Evolutionary conservation across 2,888 invertebrate species (phyloP), one percentile per base, ranked within the genome.

Genomic region (Onchidella celtica): DNA sequence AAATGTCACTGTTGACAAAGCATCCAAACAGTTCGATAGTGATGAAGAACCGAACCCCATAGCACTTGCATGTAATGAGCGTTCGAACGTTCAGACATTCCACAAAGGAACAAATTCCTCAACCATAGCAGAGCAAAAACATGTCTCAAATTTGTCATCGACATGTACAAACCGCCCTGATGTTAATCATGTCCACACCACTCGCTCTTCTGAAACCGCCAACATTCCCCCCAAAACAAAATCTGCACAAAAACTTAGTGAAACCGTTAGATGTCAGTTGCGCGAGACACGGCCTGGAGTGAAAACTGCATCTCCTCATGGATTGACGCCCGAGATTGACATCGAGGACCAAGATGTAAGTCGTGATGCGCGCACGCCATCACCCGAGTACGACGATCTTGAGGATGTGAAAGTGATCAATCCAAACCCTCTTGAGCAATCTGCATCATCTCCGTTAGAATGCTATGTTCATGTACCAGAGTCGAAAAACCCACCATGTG

Each of bases 21-120:
- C n/a, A 76, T 17, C n/a, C 27, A 47, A 47, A 0, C 36, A 38
- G 21, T 76, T 47, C 34, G 66, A 76, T 40, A 76, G 76, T 29
- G 76, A 76, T 55, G 76, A 76, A 63, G 76, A 66, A 47, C 65
- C 27, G n/a, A 29, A 65, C 24, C 76, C 63, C 27, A 66, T 34
- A 47, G 21, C 40, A 24, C 32, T 32, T 24, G 61, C 38, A 24
- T 32, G 68, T 29, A n/a, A 38, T 14, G 36, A 70, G 27, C 21
- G 21, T 29, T 1, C 14, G 61, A 61, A 29, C 38, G 34, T 63
- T 36, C 34, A 73, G 36, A 38, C 21, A 57, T 24, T 27, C 24
- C 14, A 74, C 4, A 61, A 74, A 6, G 63, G 27, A 61, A 63
- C 74, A 14, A 11, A 61, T 59, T 61, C 21, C 36, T 36, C 38